Conservation (phyloP, 2,888 invertebrate species). For the Hydriomena furcata region DNA sequence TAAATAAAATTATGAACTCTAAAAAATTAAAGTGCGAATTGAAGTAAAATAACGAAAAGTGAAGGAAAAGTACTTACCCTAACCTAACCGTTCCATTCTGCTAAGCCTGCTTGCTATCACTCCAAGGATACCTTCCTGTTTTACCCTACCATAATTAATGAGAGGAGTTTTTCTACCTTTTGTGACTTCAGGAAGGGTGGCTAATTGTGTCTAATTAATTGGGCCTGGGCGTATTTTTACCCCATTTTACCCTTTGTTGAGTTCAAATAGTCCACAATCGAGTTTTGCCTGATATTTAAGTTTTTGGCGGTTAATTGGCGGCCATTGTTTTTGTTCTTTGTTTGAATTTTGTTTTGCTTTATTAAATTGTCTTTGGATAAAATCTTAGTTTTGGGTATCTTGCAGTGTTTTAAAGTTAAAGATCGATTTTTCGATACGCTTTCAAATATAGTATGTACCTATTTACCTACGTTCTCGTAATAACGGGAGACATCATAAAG, state of each 20-base stretch:
- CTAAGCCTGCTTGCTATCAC: not conserved
- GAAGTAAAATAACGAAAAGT: too few relatives aligned
- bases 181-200: slow-evolving; percentile 73
- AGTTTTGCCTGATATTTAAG: slow-evolving; percentile 54
- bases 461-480: not conserved
- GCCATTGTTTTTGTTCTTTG: slow-evolving; percentile 51
- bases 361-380: too few relatives aligned
- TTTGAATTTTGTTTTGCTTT: slow-evolving; percentile 29
- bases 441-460: too few relatives aligned
- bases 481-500: slow-evolving; percentile 11
- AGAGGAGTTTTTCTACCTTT: slow-evolving; percentile 79
- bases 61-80: too few relatives aligned
- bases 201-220: slow-evolving; percentile 82
- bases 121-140: slow-evolving; percentile 15
- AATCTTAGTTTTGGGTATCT: too few relatives aligned
- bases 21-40: too few relatives aligned
- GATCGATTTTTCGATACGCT: too few relatives aligned
- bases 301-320: slow-evolving; percentile 56
- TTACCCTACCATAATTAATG: slow-evolving; percentile 65
- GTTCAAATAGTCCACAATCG: slow-evolving; percentile 55
- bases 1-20: too few relatives aligned
- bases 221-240: slow-evolving; percentile 72
- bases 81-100: too few relatives aligned
- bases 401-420: too few relatives aligned
- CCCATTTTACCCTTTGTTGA: slow-evolving; percentile 51